Evolutionary conservation across 1,140 invertebrate species (phyloP).

Genomic region (Pemphigus obesinymphae): DNA sequence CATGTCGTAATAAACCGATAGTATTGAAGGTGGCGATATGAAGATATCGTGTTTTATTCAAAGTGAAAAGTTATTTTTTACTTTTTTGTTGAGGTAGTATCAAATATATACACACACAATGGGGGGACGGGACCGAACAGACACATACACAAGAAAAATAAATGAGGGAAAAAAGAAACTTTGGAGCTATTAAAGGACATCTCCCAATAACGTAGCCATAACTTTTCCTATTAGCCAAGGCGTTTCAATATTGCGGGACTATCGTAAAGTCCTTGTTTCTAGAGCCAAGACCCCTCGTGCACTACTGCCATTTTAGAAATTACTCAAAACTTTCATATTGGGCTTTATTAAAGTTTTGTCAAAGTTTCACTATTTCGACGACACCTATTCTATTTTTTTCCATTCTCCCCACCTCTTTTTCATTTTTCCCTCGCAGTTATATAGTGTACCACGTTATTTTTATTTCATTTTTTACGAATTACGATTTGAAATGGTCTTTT

Average conservation of each 20-base stretch:
- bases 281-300: constrained; percentile 11
- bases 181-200: constrained; percentile 32
- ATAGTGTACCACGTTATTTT: neutral
- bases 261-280: constrained; percentile 32
- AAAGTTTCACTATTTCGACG: constrained; percentile 13
- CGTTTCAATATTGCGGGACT: constrained; percentile 36
- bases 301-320: constrained; percentile 14
- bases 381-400: constrained; percentile 14
- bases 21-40: neutral
- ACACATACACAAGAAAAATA: neutral
- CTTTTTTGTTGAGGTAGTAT: neutral
- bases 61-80: constrained; percentile 21
- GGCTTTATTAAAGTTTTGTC: constrained; percentile 39
- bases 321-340: constrained; percentile 40
- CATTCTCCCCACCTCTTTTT: neutral
- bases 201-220: constrained; percentile 18
- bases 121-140: neutral
- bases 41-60: constrained; percentile 28
- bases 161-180: constrained; percentile 9
- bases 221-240: constrained; percentile 40
- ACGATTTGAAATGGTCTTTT: neutral
- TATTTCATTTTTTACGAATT: neutral
- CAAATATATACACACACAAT: neutral
- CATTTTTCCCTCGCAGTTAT: neutral
- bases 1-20: constrained; percentile 5